Evolutionary conservation across 2,797 vertebrate species (phyloP).

Genomic region (Bovichtus diacanthus): DNA sequence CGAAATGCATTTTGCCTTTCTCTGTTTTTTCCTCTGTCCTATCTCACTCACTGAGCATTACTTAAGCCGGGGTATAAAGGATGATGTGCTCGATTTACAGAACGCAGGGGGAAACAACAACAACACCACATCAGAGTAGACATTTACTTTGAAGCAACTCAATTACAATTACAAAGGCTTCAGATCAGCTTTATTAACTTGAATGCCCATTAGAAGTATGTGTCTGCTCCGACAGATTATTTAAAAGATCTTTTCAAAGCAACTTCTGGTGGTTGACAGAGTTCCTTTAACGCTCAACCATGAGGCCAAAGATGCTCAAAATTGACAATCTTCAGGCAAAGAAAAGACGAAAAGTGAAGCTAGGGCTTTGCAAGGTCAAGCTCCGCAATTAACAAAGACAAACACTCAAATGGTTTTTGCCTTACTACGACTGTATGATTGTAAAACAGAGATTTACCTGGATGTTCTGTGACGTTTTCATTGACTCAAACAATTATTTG

Average conservation of each 20-base stretch:
- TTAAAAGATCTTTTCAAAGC: neutral
- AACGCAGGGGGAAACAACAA: neutral
- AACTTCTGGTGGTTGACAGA: neutral
- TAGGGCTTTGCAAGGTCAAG: neutral
- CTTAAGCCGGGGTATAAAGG: neutral
- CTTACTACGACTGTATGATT: no score
- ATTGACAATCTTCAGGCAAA: neutral
- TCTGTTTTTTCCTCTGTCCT: neutral
- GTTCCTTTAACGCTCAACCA: neutral
- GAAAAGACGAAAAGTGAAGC: neutral
- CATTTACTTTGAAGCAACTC: slow-evolving; percentile 15
- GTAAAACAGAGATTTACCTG: neutral
- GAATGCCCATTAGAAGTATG: slow-evolving; percentile 1
- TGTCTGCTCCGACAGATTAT: neutral
- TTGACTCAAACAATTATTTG: neutral
- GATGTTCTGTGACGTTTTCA: neutral
- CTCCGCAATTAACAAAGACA: neutral
- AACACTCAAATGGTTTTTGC: no score
- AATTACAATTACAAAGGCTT: slow-evolving; percentile 6
- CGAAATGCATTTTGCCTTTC: neutral
- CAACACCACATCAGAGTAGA: slow-evolving; percentile 19
- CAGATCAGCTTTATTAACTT: neutral
- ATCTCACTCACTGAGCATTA: neutral
- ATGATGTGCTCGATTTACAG: neutral
- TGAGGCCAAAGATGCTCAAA: neutral